Evolutionary conservation across 2,888 invertebrate species (phyloP).

Genomic region (Sphaerophoria taeniata): DNA sequence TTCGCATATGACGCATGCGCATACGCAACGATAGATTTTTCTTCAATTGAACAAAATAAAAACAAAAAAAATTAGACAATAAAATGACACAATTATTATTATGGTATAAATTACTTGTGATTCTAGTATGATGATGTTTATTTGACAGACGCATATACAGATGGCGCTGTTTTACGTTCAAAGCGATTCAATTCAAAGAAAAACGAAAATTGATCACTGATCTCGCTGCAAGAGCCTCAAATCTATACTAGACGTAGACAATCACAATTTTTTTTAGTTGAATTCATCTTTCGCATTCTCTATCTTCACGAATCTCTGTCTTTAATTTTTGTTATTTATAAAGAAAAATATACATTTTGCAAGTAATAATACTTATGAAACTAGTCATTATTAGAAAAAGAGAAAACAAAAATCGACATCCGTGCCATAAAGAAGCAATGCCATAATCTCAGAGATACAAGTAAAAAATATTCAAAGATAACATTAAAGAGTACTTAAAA

Average conservation of each 20-base stretch:
- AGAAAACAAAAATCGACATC: slow-evolving; percentile 30
- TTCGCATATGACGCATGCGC: slow-evolving; percentile 87
- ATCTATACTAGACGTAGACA: slow-evolving; percentile 54
- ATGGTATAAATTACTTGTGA: slow-evolving; percentile 28
- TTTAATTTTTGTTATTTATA: slow-evolving; percentile 55
- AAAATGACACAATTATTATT: slow-evolving; percentile 30
- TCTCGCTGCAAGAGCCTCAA: slow-evolving; percentile 71
- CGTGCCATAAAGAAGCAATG: slow-evolving; percentile 73
- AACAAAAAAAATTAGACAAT: slow-evolving; percentile 53
- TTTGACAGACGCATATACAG: slow-evolving; percentile 20
- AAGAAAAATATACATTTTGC: slow-evolving; percentile 38
- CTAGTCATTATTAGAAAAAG: slow-evolving; percentile 70
- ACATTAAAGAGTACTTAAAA: slow-evolving; percentile 1
- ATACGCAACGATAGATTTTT: slow-evolving; percentile 90
- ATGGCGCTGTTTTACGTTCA: slow-evolving; percentile 30
- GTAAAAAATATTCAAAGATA: slow-evolving; percentile 37
- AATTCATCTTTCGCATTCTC: slow-evolving; percentile 43
- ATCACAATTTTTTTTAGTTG: slow-evolving; percentile 50
- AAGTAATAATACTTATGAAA: slow-evolving; percentile 64
- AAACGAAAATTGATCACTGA: slow-evolving; percentile 69
- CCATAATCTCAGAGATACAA: slow-evolving; percentile 71
- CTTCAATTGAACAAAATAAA: slow-evolving; percentile 20
- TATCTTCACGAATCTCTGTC: slow-evolving; percentile 2
- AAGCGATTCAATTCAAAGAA: slow-evolving; percentile 3
- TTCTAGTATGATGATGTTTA: slow-evolving; percentile 53